Evolutionary conservation across 2,797 vertebrate species (phyloP).

Genomic region (Melanotaenia nigrans): DNA sequence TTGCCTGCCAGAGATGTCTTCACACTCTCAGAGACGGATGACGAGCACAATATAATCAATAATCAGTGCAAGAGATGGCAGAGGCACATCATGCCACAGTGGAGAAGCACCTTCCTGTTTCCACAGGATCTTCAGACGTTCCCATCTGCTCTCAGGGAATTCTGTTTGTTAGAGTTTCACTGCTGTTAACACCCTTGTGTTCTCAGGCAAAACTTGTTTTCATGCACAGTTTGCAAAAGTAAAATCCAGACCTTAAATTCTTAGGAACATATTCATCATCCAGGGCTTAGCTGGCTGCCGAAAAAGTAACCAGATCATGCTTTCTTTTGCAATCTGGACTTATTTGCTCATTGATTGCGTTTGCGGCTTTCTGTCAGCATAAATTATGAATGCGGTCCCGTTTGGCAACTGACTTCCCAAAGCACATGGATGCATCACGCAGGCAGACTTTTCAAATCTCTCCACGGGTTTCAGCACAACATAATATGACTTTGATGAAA

Average conservation of each 20-base stretch:
- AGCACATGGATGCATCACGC: conserved; percentile 40
- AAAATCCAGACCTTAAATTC: conserved; percentile 28
- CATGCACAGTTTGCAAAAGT: conserved; percentile 36
- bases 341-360: conserved; percentile 54
- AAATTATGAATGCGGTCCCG: conserved; percentile 42
- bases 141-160: conserved; percentile 40
- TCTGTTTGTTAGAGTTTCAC: conserved; percentile 37
- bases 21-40: conserved; percentile 31
- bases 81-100: conserved; percentile 19
- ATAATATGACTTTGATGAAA: conserved; percentile 47
- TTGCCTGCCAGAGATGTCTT: conserved; percentile 21
- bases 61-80: conserved; percentile 41
- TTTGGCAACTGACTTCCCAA: conserved; percentile 43
- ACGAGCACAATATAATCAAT: conserved; percentile 37
- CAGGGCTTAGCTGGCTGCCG: conserved; percentile 18
- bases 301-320: conserved; percentile 28
- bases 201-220: conserved; percentile 37
- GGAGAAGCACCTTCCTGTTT: conserved; percentile 39
- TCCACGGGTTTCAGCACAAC: conserved; percentile 30
- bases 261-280: conserved; percentile 32
- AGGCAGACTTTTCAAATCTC: conserved; percentile 42
- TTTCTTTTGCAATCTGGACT: conserved; percentile 43
- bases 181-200: conserved; percentile 30
- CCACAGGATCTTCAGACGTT: conserved; percentile 39
- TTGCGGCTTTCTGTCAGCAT: conserved; percentile 45